Base-by-base conservation (phyloP, 2,888 invertebrate genomes). In the Meghimatium bilineatum region DNA sequence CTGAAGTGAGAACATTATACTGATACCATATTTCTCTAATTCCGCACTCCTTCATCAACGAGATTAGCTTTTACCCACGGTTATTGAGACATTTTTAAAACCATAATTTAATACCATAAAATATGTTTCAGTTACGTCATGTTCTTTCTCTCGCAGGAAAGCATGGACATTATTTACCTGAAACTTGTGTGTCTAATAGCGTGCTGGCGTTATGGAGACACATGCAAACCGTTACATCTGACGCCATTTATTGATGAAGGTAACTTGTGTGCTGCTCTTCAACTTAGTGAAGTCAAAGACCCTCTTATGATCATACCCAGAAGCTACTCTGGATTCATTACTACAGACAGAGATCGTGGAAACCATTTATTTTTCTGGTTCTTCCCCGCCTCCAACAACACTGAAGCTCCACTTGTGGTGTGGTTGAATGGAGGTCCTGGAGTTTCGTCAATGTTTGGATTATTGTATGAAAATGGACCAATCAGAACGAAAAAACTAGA, bases 311-410 rank as follows among this genome's bases (percentile, higher is more conserved):
- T 66, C 20, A 66, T 66, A n/a, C 32, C 52, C 14, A 34, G 17
- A 29, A 96, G 96, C 90, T 96, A 96, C 91, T 95, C 96, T n/a
- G 93, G 97, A 23, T 97, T 96, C 92, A 94, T 98, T 80, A 98
- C 97, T 0, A 97, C 97, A 0, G 96, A 97, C 92, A 95, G 96
- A 89, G 93, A 94, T 0, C 96, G 95, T 90, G 95, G 96, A 89
- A 97, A 97, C 0, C 97, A 97, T 91, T 95, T 97, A 94, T 98
- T 97, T 94, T 97, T 98, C 93, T 98, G 97, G 97, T 97, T 96
- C 92, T 97, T 97, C 92, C 97, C 97, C 0, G 95, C 97, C 0
- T 95, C 95, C 90, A 85, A 85, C 71, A 86, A 89, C 38, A 85
- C 80, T 14, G 87, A 88, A 67, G 93, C 92, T 0, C 94, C 94